These are phyloP conservation scores for Jacana jacana DNA, from an alignment of 2,113 vertebrate species.

Conservation along the genomic window DNA sequence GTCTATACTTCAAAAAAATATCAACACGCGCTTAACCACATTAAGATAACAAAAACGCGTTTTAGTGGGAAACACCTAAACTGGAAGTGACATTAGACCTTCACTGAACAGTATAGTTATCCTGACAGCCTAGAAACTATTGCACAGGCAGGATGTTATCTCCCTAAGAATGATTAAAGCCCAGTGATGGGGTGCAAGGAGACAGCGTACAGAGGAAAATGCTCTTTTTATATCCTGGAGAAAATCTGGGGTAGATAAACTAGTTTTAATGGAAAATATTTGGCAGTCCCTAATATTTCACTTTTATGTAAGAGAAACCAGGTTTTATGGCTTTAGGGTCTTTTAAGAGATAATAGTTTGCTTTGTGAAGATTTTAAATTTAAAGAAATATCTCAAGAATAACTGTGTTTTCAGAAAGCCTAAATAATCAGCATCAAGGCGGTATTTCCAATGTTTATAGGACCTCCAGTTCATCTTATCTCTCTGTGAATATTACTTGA, in stretches of 20 bases:
- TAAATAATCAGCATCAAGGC: neutral
- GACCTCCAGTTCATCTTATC: neutral
- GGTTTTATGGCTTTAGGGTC: neutral
- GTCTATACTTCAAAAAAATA: neutral
- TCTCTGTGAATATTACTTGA: neutral
- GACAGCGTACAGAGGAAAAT: neutral
- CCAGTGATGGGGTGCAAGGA: neutral
- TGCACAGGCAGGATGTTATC: neutral
- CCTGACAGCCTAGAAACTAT: neutral
- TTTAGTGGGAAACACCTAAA: neutral
- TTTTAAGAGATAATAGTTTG: neutral
- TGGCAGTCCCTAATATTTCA: neutral
- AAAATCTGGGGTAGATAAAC: neutral
- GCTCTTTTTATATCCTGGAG: neutral
- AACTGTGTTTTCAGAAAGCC: neutral
- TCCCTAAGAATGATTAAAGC: neutral
- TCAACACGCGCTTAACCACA: fast-evolving
- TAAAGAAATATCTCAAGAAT: neutral
- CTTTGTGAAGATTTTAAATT: neutral
- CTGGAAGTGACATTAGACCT: neutral
- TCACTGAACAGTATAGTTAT: neutral
- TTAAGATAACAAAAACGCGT: neutral
- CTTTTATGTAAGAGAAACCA: neutral
- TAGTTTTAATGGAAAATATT: neutral
- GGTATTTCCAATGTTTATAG: neutral